Evolutionary conservation across 2,113 vertebrate species (phyloP), one percentile per base, ranked within the genome.

Genomic region (Zosterops borbonicus): DNA sequence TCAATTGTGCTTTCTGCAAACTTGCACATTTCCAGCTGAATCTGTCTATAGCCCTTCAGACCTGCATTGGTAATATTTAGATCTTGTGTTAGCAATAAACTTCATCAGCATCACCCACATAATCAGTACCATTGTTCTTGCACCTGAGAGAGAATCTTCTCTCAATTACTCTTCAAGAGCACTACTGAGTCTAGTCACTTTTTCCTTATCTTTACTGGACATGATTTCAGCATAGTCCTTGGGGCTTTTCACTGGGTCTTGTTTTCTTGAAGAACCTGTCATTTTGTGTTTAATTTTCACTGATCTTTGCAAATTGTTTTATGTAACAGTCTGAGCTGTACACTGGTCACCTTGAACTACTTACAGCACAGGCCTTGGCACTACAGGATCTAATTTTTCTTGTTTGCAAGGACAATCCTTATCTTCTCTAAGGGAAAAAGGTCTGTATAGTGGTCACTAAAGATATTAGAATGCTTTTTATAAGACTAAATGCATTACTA

Each of bases 341-440:
- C 42, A 25, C 35, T 90, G 71, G 59, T 96, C 80, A 93, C 95
- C 94, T 97, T 95, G 94, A 95, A 81, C 68, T 81, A 90, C 62
- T 94, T 95, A 55, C 39, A 95, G 44, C 52, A 8, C 35, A 83
- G 92, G 46, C 80, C 94, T 92, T 92, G 86, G 83, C 83, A 90
- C 68, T 92, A 88, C 63, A 91, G 9, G n/a, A 90, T 92, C 60
- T 81, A 80, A 83, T 94, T 95, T 94, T 91, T 93, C 87, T 92
- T 90, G 35, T 87, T 90, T 94, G 52, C 85, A 93, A 96, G 85
- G 90, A 74, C 92, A 92, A 81, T 80, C 20, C 70, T 91, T 96
- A 93, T 95, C 87, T 93, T 93, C 35, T 92, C 35, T n/a, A 60
- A 86, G 52, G 64, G 77, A 86, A 69, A 68, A 60, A 25, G 23